phyloP scores from a whole-genome alignment of 2,888 invertebrate species.

The Pyrochroa serraticornis region DNA sequence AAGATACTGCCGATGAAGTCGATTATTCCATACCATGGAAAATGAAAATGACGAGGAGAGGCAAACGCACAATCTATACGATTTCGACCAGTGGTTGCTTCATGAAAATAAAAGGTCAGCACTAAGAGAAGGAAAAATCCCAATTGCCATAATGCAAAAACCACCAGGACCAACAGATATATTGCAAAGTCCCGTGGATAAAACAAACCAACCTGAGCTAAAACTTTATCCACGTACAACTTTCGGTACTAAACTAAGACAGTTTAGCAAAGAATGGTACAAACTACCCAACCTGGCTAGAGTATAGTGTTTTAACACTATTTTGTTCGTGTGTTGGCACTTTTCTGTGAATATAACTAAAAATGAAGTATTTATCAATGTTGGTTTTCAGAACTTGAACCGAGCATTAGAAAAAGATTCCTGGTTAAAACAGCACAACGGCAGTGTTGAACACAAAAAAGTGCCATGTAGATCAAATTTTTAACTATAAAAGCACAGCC shows the following conservation, averaged over 20 bases:
- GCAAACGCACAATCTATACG: background rate
- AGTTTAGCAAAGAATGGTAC: too few relatives aligned
- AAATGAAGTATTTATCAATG: background rate
- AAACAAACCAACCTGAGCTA: background rate
- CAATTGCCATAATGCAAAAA: background rate
- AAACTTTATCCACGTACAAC: background rate
- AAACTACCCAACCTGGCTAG: too few relatives aligned
- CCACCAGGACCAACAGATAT: slow-evolving; percentile 10
- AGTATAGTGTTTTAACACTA: background rate
- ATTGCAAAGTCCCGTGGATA: background rate
- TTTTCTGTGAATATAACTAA: too few relatives aligned
- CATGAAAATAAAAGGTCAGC: background rate
- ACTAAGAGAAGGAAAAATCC: background rate
- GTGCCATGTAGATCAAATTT: background rate
- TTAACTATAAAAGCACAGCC: too few relatives aligned
- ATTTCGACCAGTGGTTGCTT: background rate
- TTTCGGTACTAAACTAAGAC: background rate
- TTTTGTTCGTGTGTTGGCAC: background rate
- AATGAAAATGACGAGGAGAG: too few relatives aligned
- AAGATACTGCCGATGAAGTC: too few relatives aligned
- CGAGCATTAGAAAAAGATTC: slow-evolving; percentile 4
- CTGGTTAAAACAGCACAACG: slow-evolving; percentile 4
- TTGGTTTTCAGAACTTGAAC: slow-evolving; percentile 8
- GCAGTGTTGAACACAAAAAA: slow-evolving; percentile 10
- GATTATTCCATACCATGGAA: too few relatives aligned